phyloP scores from a whole-genome alignment of 2,888 invertebrate genomes.

The Quadroppia sp. region DNA sequence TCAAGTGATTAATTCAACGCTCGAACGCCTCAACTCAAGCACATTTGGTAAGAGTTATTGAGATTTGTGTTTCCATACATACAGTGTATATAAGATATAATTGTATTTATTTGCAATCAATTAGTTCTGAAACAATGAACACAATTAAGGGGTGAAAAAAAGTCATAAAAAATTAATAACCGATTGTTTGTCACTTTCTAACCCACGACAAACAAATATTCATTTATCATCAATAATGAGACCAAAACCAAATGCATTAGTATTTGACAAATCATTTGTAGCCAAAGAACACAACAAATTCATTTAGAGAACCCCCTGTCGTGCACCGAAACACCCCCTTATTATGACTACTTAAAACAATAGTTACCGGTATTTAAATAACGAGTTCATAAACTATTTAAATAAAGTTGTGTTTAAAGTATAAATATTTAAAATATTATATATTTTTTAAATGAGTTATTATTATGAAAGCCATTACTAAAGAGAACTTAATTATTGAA shows the following conservation, averaged over 20 bases:
- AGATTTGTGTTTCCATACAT: not conserved
- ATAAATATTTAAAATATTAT: too few relatives aligned
- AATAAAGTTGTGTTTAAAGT: not conserved
- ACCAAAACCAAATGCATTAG: not conserved
- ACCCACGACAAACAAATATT: not conserved
- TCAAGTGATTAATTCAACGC: not conserved
- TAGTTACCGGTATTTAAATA: constrained; percentile 2
- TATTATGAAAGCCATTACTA: too few relatives aligned
- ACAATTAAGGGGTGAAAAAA: too few relatives aligned
- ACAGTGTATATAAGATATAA: too few relatives aligned
- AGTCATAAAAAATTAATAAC: not conserved
- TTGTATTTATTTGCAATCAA: not conserved
- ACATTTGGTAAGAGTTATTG: constrained; percentile 14
- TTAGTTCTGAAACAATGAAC: not conserved
- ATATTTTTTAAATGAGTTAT: too few relatives aligned
- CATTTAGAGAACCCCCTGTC: too few relatives aligned
- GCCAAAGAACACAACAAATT: too few relatives aligned
- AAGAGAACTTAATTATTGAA: too few relatives aligned
- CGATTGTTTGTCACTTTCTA: not conserved
- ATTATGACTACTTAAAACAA: too few relatives aligned
- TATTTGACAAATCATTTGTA: not conserved
- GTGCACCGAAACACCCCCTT: too few relatives aligned
- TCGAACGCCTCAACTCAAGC: constrained; percentile 2
- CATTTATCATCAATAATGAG: not conserved
- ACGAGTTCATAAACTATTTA: not conserved